Evolutionary conservation across 30 jellyfish, hydroid and myxozoan genomes (phyloP), one percentile per base, ranked within the genome.

Genomic region (Hydra vulgaris): DNA sequence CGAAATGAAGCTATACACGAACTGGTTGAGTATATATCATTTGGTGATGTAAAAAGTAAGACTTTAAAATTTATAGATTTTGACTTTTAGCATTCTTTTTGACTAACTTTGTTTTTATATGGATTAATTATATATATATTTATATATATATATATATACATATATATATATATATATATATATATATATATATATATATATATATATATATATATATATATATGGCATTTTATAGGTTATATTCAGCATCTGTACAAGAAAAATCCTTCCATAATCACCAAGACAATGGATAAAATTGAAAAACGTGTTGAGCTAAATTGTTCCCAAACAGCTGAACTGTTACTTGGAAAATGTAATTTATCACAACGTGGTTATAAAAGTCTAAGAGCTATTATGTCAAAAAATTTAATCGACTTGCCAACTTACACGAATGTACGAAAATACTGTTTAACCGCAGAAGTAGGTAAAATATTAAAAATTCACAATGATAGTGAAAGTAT

Each of bases 271-370:
- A 69, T 69, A 5, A 23, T 69, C 27, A 23, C 25, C 15, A 5
- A 69, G 8, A 23, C 76, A 3, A 8, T 69, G 8, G 15, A 5
- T 23, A 23, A 69, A n/a, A n/a, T n/a, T n/a, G n/a, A n/a, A 5
- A 23, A 69, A 21, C 25, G 27, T 69, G 15, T 19, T 24, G 25
- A 69, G 8, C 25, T 69, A 69, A 69, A 21, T 40, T 40, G 61
- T 40, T 40, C 61, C 61, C 61, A 79, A 17, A 40, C 86, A 17
- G 83, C 86, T 7, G 83, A 79, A 19, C 83, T 79, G 7, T 79
- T 79, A 27, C 23, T 79, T 53, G 86, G 83, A 1, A 55, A 66
- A 66, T 76, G 84, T 76, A 20, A 76, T 53, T 18, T 76, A 23
- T 76, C 84, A 5, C 84, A 76, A 26, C 54, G 83, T n/a, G 86